A percentile compares a stretch with the other conserved stretches of the same genome.
Evolutionary conservation across 2,888 invertebrate genomes (phyloP).

Genomic region (Esperia sulphurella): DNA sequence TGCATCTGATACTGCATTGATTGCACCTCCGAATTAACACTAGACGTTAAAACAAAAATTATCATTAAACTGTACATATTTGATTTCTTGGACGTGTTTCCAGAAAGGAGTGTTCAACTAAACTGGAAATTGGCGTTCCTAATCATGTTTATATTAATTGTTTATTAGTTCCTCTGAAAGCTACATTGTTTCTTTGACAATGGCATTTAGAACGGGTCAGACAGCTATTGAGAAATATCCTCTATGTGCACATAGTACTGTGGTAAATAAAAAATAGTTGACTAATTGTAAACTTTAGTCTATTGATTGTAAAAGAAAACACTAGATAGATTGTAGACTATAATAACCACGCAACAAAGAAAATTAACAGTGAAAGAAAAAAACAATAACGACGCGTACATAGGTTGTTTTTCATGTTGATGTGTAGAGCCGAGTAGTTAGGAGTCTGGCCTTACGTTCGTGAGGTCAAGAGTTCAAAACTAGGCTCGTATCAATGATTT

Average conservation of each 20-base stretch:
- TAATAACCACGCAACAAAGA: not conserved
- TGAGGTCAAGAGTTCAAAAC: too few species aligned
- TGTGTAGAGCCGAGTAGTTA: too few species aligned
- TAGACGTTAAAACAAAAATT: conserved; percentile 37
- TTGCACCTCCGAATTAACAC: conserved; percentile 32
- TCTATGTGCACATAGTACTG: conserved; percentile 13
- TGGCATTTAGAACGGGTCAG: conserved; percentile 34
- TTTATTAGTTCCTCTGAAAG: conserved; percentile 41
- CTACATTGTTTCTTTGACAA: conserved; percentile 56
- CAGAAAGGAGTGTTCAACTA: conserved; percentile 21
- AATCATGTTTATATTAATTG: conserved; percentile 58
- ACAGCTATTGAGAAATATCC: conserved; percentile 54
- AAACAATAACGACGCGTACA: not conserved
- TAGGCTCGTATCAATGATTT: too few species aligned
- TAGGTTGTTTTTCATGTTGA: not conserved
- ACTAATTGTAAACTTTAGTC: conserved; percentile 15
- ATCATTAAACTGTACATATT: conserved; percentile 39
- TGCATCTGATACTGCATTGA: conserved; percentile 34
- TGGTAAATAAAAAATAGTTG: conserved; percentile 15
- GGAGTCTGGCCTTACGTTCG: too few species aligned
- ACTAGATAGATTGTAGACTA: not conserved
- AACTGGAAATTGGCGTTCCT: conserved; percentile 50
- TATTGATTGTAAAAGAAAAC: conserved; percentile 1
- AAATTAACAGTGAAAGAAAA: not conserved
- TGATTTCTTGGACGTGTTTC: conserved; percentile 37